Conservation (phyloP, 92 coral and sea anemone species). For the Ricordea florida region DNA sequence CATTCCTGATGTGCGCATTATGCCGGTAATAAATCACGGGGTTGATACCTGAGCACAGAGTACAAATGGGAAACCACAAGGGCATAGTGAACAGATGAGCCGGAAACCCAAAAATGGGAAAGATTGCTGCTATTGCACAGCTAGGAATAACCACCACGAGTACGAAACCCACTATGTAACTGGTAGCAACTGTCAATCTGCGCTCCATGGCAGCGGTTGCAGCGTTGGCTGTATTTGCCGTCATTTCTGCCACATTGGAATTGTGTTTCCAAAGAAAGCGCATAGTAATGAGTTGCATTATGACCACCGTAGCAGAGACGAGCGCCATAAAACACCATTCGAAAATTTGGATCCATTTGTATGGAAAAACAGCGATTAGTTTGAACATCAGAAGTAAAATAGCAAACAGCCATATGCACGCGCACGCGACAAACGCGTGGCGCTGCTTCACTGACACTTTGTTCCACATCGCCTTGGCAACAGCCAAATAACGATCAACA, state of each 20-base stretch:
- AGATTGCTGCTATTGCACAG: neutral
- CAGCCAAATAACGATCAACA: slow-evolving; percentile 21
- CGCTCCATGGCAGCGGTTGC: slow-evolving; percentile 1
- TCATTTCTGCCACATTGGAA: neutral
- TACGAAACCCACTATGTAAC: slow-evolving; percentile 3
- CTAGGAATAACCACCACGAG: neutral
- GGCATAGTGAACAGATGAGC: neutral
- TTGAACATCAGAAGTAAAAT: neutral
- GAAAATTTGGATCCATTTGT: neutral
- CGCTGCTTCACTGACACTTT: neutral
- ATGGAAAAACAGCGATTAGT: slow-evolving; percentile 2
- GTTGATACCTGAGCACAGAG: slow-evolving; percentile 23
- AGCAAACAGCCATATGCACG: neutral
- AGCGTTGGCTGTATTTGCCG: neutral
- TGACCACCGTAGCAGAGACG: neutral
- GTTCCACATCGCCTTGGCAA: slow-evolving; percentile 19
- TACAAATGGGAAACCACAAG: slow-evolving; percentile 8
- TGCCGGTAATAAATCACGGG: slow-evolving; percentile 23
- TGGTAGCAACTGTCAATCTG: neutral
- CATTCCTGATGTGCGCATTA: slow-evolving; percentile 1
- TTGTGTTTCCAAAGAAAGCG: slow-evolving; percentile 10
- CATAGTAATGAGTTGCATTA: neutral
- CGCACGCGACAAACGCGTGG: neutral
- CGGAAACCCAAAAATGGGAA: neutral
- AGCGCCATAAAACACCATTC: neutral